A percentile compares a stretch with the other conserved stretches of the same genome.
phyloP scores from a whole-genome alignment of 2,888 invertebrate genomes.

The Pollenia labialis region DNA sequence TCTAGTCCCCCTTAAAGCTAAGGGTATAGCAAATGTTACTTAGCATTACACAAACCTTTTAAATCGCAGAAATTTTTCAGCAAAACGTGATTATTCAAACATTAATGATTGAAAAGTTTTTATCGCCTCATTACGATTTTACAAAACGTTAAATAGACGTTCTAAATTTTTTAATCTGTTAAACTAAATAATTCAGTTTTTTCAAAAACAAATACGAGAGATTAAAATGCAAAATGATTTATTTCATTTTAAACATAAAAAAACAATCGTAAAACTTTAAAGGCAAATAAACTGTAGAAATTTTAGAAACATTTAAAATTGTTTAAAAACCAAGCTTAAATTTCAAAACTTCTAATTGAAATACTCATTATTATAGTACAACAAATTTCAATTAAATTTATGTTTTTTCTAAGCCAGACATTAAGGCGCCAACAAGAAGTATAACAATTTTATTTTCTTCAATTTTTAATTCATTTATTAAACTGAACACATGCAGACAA shows the following conservation, averaged over 20 bases:
- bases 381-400: background rate
- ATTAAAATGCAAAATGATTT: background rate
- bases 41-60: too few relatives aligned
- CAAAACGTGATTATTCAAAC: background rate
- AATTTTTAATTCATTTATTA: conserved; percentile 18
- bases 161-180: background rate
- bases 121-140: conserved; percentile 1
- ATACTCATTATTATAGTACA: too few relatives aligned
- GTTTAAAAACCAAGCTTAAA: too few relatives aligned
- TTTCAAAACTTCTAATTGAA: too few relatives aligned
- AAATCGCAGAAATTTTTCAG: too few relatives aligned
- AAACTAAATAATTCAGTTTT: background rate
- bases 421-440: conserved; percentile 37
- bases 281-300: background rate
- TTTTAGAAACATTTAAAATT: background rate
- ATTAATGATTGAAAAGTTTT: background rate
- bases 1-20: too few relatives aligned
- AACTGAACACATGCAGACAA: background rate
- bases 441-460: background rate
- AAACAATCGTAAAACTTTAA: background rate
- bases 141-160: background rate
- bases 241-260: background rate
- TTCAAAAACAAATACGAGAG: background rate
- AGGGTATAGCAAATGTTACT: too few relatives aligned
- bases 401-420: conserved; percentile 15